A percentile compares a stretch with the other conserved stretches of the same genome.
phyloP scores from a whole-genome alignment of 2,888 invertebrate genomes.

The Thecophora atra region DNA sequence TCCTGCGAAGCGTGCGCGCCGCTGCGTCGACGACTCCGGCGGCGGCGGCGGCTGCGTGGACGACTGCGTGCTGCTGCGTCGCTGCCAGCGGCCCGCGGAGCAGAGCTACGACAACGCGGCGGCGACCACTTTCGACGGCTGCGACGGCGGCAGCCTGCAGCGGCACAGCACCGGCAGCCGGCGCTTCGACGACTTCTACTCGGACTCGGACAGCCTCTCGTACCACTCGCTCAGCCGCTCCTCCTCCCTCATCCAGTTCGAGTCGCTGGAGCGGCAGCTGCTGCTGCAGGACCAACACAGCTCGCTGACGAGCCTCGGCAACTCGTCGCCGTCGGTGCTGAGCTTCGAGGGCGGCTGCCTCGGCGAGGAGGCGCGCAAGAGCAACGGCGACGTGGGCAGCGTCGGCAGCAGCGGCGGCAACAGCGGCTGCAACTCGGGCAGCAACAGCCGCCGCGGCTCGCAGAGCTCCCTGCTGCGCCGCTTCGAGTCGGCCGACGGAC shows the following conservation, averaged over 20 bases:
- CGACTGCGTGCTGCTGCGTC: slow-evolving; percentile 53
- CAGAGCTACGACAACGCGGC: slow-evolving; percentile 45
- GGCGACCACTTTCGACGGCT: slow-evolving; percentile 50
- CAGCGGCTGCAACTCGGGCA: slow-evolving; percentile 54
- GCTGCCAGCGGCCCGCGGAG: slow-evolving; percentile 38
- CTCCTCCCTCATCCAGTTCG: slow-evolving; percentile 85
- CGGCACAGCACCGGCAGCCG: slow-evolving; percentile 56
- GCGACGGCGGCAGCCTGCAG: slow-evolving; percentile 49
- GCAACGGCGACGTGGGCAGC: slow-evolving; percentile 28
- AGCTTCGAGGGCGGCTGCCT: slow-evolving; percentile 54
- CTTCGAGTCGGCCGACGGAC: slow-evolving; percentile 61
- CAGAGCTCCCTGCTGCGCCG: slow-evolving; percentile 58
- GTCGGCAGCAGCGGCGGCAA: slow-evolving; percentile 45
- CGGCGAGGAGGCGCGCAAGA: slow-evolving; percentile 27
- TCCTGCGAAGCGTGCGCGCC: slow-evolving; percentile 77
- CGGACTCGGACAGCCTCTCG: slow-evolving; percentile 66
- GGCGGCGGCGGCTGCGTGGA: slow-evolving; percentile 45
- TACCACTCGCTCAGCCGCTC: slow-evolving; percentile 77
- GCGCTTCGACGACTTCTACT: slow-evolving; percentile 64
- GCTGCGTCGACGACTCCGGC: slow-evolving; percentile 66
- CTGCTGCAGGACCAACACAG: slow-evolving; percentile 67
- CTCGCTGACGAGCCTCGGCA: slow-evolving; percentile 60
- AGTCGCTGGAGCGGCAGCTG: slow-evolving; percentile 79
- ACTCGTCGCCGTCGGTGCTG: slow-evolving; percentile 64
- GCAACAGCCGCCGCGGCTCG: slow-evolving; percentile 57